phyloP scores from a whole-genome alignment of 2,113 vertebrate genomes.

The Rattus rattus region DNA sequence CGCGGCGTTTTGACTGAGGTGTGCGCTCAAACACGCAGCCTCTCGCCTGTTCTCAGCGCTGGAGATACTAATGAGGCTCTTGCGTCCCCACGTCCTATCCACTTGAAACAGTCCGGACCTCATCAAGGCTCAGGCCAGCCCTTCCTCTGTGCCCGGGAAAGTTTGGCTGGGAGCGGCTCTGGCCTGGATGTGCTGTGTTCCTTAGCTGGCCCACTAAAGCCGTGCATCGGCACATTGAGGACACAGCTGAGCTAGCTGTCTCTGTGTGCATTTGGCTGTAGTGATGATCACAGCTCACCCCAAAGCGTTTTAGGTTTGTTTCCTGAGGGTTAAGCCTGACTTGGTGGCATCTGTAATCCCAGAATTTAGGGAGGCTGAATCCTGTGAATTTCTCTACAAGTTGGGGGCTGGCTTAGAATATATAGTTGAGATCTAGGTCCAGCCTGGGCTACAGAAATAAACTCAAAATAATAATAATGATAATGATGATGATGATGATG shows the following conservation, averaged over 20 bases:
- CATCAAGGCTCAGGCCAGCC: not conserved
- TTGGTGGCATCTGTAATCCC: not conserved
- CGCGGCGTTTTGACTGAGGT: too few relatives aligned
- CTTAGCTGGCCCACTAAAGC: not conserved
- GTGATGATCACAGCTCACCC: not conserved
- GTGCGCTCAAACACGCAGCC: not conserved
- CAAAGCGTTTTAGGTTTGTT: not conserved
- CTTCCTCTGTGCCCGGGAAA: not conserved
- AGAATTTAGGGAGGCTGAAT: not conserved
- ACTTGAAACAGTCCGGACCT: not conserved
- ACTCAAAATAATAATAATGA: not conserved
- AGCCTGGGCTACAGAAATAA: not conserved
- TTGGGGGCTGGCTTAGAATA: not conserved
- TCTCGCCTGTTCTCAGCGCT: not conserved
- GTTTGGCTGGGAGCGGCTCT: not conserved
- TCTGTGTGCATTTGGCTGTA: not conserved
- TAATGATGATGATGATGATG: too few relatives aligned
- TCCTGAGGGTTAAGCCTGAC: not conserved
- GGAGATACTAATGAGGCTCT: not conserved
- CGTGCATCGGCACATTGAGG: not conserved
- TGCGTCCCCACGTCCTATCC: not conserved
- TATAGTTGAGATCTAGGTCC: not conserved
- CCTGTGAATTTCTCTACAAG: not conserved
- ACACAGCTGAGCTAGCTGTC: not conserved
- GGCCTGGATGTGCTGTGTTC: not conserved